Percentiles rank a stretch among this genome's conserved stretches.
Evolutionary conservation across 2,113 vertebrate species (phyloP).

Genomic region (Rostratula benghalensis): DNA sequence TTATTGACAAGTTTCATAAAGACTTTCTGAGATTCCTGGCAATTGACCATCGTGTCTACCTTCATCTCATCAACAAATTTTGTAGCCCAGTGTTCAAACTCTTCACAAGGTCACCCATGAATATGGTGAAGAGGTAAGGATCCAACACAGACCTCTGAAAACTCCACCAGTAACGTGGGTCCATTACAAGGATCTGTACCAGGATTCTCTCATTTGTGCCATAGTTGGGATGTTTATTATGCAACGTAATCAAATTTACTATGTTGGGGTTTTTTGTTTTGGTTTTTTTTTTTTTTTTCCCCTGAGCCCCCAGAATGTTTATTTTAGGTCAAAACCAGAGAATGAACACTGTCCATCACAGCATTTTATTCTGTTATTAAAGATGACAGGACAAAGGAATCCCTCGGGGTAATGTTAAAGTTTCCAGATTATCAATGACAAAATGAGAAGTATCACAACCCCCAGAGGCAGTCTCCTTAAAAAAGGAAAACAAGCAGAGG

Average conservation of each 20-base stretch:
- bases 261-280: background rate
- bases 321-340: background rate
- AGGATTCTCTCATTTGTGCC: background rate
- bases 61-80: background rate
- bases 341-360: background rate
- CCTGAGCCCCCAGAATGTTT: background rate
- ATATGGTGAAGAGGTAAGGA: background rate
- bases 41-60: background rate
- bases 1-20: background rate
- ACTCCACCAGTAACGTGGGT: background rate
- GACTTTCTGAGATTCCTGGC: background rate
- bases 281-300: background rate
- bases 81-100: background rate
- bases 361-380: constrained; percentile 1
- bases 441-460: background rate
- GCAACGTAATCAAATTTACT: background rate
- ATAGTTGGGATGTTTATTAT: background rate
- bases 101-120: background rate
- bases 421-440: background rate
- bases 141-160: background rate
- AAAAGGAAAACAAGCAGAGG: background rate
- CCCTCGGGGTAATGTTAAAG: background rate
- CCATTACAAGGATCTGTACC: background rate
- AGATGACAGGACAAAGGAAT: background rate
- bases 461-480: background rate